Base-by-base conservation (phyloP, 2,797 vertebrate genomes). In the Pseudocheirus occidentalis region DNA sequence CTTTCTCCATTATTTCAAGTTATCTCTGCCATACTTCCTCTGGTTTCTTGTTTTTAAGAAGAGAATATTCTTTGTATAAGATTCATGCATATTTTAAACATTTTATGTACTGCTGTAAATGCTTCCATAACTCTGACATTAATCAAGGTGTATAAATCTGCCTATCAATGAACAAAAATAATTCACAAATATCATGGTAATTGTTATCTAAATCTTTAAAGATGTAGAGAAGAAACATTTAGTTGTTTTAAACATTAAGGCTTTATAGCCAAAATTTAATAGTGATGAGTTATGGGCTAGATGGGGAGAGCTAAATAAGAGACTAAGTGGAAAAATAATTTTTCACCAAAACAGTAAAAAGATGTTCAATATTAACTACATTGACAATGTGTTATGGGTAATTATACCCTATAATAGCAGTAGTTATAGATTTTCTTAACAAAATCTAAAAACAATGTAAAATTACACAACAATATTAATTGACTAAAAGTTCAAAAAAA, bases 201-300 rank as follows among this genome's bases (percentile, higher is more conserved):
- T 92, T 50, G 16, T 52, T 52, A 92, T 53, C 91, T 92, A 93
- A 95, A 90, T 96, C 90, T 91, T 92, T 50, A 31, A 95, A 96
- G 56, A 91, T 58, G 7, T 55, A n/a, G 93, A 28, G 40, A 92
- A 95, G 66, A 94, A 96, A 94, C 40, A 27, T 54, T 56, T 73
- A 54, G 66, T 58, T 40, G 29, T 10, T 55, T 27, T 52, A 55
- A 58, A 90, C 11, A 94, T 90, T 89, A 27, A 31, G 21, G 5
- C 11, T 91, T 58, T 73, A 95, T 57, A 94, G 54, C 5, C 31
- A 91, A 73, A 66, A 58, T 93, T 93, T 55, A 90, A 50, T 54
- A 73, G 14, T 40, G 34, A 73, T 62, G 52, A 95, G 28, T 54
- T 57, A 34, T 27, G 27, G 28, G 66, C 95, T 92, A 95, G 27